Percentiles rank a stretch among this genome's conserved stretches.
Conservation (phyloP, 2,888 invertebrate species). For the Anthrax anthrax region DNA sequence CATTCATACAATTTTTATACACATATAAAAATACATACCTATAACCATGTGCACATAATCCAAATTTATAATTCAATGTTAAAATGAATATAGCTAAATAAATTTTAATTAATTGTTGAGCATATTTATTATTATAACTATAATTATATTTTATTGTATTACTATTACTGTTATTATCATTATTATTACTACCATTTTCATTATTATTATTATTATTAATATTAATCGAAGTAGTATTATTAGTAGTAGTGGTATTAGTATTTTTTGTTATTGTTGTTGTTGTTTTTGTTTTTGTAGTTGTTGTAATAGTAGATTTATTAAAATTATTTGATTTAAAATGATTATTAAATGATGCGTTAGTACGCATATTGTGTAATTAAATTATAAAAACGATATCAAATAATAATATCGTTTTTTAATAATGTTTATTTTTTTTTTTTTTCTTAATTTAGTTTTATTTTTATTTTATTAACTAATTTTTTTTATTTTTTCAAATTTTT, state of each 20-base stretch:
- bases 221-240: too few relatives aligned
- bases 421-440: not conserved
- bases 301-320: too few relatives aligned
- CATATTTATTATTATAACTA: not conserved
- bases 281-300: too few relatives aligned
- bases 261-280: too few relatives aligned
- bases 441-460: not conserved
- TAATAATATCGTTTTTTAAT: not conserved
- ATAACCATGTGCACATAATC: conserved; percentile 5
- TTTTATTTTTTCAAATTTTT: not conserved
- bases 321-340: too few relatives aligned
- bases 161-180: too few relatives aligned
- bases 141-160: too few relatives aligned
- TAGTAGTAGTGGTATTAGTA: too few relatives aligned
- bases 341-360: not conserved
- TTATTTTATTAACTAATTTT: not conserved
- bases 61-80: conserved; percentile 8
- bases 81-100: not conserved
- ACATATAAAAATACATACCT: conserved; percentile 3
- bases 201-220: too few relatives aligned
- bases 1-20: too few relatives aligned
- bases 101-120: not conserved
- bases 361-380: not conserved
- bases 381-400: too few relatives aligned
- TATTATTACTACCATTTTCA: too few relatives aligned